These are phyloP conservation scores for Harpegnathos saltator DNA, from an alignment of 1,140 invertebrate genomes.

Conservation along the genomic window DNA sequence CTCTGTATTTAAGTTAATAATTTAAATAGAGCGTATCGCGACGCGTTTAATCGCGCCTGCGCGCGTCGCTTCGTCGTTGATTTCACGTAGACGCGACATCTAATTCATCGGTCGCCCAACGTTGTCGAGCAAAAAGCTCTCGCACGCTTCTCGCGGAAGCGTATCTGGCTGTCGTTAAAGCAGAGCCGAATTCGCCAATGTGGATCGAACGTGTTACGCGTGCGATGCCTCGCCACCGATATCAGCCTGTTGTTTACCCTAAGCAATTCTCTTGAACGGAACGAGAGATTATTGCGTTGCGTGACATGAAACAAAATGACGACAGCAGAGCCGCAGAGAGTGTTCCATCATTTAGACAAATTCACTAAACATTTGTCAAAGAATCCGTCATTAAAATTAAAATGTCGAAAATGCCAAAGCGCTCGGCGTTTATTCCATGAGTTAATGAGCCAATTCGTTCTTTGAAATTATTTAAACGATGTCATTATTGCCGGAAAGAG, in stretches of 20 bases:
- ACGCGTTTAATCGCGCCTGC: too few species aligned
- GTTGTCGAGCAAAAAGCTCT: too few species aligned
- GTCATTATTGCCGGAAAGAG: neutral
- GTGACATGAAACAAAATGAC: neutral
- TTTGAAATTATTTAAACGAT: neutral
- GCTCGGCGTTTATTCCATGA: neutral
- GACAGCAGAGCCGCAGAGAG: neutral
- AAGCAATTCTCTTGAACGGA: constrained; percentile 68
- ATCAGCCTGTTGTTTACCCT: constrained; percentile 42
- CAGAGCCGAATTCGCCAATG: neutral
- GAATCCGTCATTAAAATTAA: neutral
- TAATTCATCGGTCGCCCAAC: too few species aligned
- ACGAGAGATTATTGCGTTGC: constrained; percentile 26
- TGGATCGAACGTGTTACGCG: too few species aligned
- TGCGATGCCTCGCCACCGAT: neutral
- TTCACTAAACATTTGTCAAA: neutral
- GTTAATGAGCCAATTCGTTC: neutral
- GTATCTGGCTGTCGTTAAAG: constrained; percentile 1
- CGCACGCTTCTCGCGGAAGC: constrained; percentile 14
- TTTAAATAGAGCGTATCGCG: too few species aligned
- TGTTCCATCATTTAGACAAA: neutral
- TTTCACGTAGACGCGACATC: too few species aligned
- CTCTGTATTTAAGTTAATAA: too few species aligned
- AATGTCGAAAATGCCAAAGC: neutral
- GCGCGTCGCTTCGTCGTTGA: too few species aligned